Evolutionary conservation across 2,113 vertebrate genomes (phyloP).

Genomic region (Oenanthe melanoleuca): DNA sequence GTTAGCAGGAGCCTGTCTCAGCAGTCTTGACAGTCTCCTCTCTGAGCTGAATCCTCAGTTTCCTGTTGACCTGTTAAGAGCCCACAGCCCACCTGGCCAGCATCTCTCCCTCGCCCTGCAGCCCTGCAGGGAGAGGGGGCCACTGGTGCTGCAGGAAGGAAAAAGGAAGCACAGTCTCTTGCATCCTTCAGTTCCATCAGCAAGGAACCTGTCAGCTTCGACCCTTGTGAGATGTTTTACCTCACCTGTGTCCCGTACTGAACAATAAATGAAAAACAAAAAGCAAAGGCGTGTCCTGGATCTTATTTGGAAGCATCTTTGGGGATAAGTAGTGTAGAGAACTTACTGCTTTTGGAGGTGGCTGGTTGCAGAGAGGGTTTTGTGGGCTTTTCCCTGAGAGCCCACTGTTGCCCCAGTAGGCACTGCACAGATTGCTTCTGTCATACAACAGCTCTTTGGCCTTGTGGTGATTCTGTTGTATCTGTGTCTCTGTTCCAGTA

Average conservation of each 20-base stretch:
- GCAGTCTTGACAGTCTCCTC: not conserved
- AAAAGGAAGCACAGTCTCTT: not conserved
- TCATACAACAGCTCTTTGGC: not conserved
- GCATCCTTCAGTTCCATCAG: not conserved
- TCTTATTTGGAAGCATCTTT: not conserved
- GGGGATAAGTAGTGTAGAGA: rapidly evolving
- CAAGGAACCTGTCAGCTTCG: conserved; percentile 34
- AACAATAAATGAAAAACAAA: conserved; percentile 43
- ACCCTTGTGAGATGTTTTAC: conserved; percentile 44
- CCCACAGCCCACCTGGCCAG: not conserved
- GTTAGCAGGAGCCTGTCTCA: not conserved
- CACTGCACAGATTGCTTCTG: not conserved
- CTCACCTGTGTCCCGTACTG: conserved; percentile 21
- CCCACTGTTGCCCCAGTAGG: rapidly evolving
- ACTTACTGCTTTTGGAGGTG: not conserved
- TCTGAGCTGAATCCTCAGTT: not conserved
- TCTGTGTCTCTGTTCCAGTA: not conserved
- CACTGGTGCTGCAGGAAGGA: not conserved
- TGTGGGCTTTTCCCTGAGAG: not conserved
- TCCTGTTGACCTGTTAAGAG: not conserved
- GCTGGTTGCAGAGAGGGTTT: not conserved
- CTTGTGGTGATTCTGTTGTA: rapidly evolving
- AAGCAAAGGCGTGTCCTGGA: not conserved
- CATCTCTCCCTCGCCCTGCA: not conserved
- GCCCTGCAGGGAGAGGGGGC: not conserved